phyloP scores from a whole-genome alignment of 2,888 invertebrate species.

The Lagria hirta region DNA sequence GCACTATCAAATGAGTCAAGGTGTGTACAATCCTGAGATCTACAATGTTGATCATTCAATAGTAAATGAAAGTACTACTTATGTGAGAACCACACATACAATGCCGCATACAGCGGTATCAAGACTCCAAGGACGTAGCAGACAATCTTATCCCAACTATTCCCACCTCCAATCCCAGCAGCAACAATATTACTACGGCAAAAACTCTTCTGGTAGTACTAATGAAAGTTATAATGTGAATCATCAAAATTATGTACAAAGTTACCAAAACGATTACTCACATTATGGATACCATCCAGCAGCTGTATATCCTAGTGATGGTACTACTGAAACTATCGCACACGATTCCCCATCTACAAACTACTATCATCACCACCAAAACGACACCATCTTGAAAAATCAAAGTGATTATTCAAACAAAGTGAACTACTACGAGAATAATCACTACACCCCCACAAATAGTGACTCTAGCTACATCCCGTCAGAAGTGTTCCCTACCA shows the following conservation, averaged over 20 bases:
- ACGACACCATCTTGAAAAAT: slow-evolving; percentile 47
- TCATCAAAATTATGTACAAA: slow-evolving; percentile 46
- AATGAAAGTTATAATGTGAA: slow-evolving; percentile 42
- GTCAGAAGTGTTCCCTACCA: slow-evolving; percentile 55
- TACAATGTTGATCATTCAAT: slow-evolving; percentile 52
- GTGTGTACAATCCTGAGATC: slow-evolving; percentile 46
- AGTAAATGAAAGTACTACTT: slow-evolving; percentile 46
- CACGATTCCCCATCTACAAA: too few species aligned
- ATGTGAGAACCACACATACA: slow-evolving; percentile 38
- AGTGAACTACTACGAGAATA: slow-evolving; percentile 61
- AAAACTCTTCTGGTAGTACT: slow-evolving; percentile 55
- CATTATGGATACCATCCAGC: slow-evolving; percentile 47
- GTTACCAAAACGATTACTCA: slow-evolving; percentile 48
- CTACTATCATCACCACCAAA: slow-evolving; percentile 49
- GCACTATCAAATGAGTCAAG: slow-evolving; percentile 44
- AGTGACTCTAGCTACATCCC: slow-evolving; percentile 56
- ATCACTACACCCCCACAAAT: slow-evolving; percentile 55
- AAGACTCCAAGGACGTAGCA: slow-evolving; percentile 41
- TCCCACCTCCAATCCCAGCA: slow-evolving; percentile 58
- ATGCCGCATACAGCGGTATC: slow-evolving; percentile 36
- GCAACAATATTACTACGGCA: slow-evolving; percentile 58
- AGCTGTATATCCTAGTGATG: slow-evolving; percentile 48
- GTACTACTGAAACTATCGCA: slow-evolving; percentile 36
- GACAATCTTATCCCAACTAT: slow-evolving; percentile 53
- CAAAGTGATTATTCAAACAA: slow-evolving; percentile 44